Evolutionary conservation across 1,140 invertebrate genomes (phyloP).

Genomic region (Octopus bimaculoides): DNA sequence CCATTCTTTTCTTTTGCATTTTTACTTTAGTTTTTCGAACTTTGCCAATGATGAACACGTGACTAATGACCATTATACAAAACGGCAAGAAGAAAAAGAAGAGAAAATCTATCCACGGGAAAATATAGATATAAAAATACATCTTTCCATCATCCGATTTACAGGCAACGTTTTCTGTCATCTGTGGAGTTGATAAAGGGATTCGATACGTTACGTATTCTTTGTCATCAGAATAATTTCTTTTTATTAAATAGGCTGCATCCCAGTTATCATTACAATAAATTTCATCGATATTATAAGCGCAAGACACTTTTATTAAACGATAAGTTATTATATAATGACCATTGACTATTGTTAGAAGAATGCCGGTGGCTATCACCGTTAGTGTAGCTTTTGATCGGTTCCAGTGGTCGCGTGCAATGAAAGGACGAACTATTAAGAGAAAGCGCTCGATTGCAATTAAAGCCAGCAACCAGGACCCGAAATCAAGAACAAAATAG

Average conservation of each 20-base stretch:
- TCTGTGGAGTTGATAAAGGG: background rate
- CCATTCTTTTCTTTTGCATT: background rate
- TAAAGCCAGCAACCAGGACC: background rate
- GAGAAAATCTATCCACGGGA: conserved; percentile 51
- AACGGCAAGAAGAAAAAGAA: conserved; percentile 47
- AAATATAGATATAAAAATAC: conserved; percentile 31
- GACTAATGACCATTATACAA: conserved; percentile 39
- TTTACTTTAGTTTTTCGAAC: conserved; percentile 20
- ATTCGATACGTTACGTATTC: background rate
- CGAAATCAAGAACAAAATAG: background rate
- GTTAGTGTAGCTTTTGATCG: background rate
- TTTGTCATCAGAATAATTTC: background rate
- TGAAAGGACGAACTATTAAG: background rate
- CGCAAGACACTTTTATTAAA: background rate
- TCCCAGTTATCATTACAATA: background rate
- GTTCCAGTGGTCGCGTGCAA: background rate
- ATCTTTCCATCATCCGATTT: background rate
- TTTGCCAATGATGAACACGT: conserved; percentile 40
- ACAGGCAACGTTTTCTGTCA: background rate
- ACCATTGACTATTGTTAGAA: background rate
- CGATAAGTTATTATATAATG: background rate
- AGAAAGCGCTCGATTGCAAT: background rate
- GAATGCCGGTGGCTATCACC: background rate
- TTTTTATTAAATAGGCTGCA: background rate
- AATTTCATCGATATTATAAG: background rate